Base-by-base conservation (phyloP, 2,797 vertebrate species). In the Syndactyla subalaris region DNA sequence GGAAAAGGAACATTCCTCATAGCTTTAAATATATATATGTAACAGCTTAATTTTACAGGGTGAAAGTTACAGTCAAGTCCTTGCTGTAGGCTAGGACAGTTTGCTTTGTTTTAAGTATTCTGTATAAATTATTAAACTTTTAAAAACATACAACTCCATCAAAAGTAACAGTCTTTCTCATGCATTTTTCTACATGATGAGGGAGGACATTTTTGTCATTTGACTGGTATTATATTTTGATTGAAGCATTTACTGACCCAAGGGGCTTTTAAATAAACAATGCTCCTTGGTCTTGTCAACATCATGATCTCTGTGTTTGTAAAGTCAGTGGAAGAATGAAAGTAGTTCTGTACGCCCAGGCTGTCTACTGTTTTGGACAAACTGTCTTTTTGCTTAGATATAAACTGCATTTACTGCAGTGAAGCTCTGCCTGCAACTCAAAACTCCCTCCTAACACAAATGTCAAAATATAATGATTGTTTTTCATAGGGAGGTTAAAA, bases 81-180 rank as follows among this genome's bases (percentile, higher is more conserved):
- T 89, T 93, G 85, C 75, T 96, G 72, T 68, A 85, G 72, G 72
- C 46, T 91, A 88, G 91, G 91, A 86, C 76, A 83, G 52, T 92
- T 91, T 89, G 24, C 65, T 91, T 45, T 74, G 76, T 89, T 92
- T 93, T 72, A 89, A 89, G 77, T 5, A 4, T 65, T 88, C 58
- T 62, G 21, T 86, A 73, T 89, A 90, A 91, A 89, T 92, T 91
- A 93, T 96, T 95, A 92, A 95, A 80, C 43, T 89, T 92, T 65
- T 61, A 92, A 93, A 75, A 14, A 4, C 43, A 30, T 55, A 41
- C 16, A 94, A 46, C 34, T 83, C n/a, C n/a, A 57, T 66, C 86
- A 85, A 73, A 87, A 92, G 70, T 46, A 88, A 68, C 57, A 57
- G 54, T 54, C n/a, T 73, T 12, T 59, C 61, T 89, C 74, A 55